A percentile compares a stretch with the other conserved stretches of the same genome.
Evolutionary conservation across 2,888 invertebrate species (phyloP).

Genomic region (Phrixothrix hirtus): DNA sequence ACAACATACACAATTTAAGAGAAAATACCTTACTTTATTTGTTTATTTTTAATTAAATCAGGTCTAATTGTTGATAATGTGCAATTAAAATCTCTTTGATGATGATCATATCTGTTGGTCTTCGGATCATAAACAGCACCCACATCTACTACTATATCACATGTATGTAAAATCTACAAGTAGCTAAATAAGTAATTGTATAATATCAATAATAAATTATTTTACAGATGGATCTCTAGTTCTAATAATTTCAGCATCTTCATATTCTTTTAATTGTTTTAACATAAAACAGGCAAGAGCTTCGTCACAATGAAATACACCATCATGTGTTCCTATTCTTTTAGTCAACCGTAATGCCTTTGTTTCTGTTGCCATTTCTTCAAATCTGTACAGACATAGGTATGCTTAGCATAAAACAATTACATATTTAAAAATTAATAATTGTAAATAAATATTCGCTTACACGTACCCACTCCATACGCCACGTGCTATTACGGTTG

Average conservation of each 20-base stretch:
- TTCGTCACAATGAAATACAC: slow-evolving; percentile 92
- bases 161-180: slow-evolving; percentile 66
- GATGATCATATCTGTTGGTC: slow-evolving; percentile 87
- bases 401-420: too few species aligned
- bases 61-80: slow-evolving; percentile 68
- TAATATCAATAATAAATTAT: not conserved
- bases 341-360: slow-evolving; percentile 47
- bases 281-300: slow-evolving; percentile 93
- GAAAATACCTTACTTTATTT: slow-evolving; percentile 62
- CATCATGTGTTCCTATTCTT: slow-evolving; percentile 76
- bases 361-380: slow-evolving; percentile 49
- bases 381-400: too few species aligned
- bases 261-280: slow-evolving; percentile 76
- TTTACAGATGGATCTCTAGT: slow-evolving; percentile 61
- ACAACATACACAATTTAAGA: too few species aligned
- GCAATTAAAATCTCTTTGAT: slow-evolving; percentile 78
- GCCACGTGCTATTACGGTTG: slow-evolving; percentile 12
- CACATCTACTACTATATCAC: slow-evolving; percentile 95
- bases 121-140: slow-evolving; percentile 82
- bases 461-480: slow-evolving; percentile 38
- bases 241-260: slow-evolving; percentile 78
- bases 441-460: not conserved
- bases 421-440: not conserved
- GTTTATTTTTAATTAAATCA: slow-evolving; percentile 62
- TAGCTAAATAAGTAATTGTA: not conserved